A percentile compares a stretch with the other conserved stretches of the same genome.
These are phyloP conservation scores for Heterotilapia buettikoferi DNA, from an alignment of 2,113 vertebrate genomes.

Conservation along the genomic window DNA sequence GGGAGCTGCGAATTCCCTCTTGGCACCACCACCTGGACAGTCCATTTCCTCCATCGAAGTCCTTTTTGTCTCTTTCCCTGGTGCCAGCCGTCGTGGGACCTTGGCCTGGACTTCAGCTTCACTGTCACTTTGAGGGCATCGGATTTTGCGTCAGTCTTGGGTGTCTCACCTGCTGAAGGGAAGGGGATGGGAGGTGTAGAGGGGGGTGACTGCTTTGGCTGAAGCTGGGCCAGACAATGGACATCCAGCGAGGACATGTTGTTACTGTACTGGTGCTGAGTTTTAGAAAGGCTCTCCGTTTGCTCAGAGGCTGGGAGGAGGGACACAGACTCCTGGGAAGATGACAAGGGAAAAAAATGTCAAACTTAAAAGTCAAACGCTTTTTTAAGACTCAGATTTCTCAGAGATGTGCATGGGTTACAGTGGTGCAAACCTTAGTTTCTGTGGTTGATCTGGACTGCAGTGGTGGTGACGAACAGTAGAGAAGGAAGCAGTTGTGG, in stretches of 20 bases:
- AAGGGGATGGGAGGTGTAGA: constrained; percentile 79
- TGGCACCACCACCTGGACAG: constrained; percentile 83
- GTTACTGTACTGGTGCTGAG: constrained; percentile 89
- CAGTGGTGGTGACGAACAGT: constrained; percentile 68
- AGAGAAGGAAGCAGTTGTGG: constrained; percentile 93
- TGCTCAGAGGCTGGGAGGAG: constrained; percentile 68
- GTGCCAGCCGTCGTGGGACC: constrained; percentile 76
- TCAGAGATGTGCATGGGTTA: background rate
- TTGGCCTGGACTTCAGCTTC: constrained; percentile 84
- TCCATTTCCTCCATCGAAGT: constrained; percentile 95
- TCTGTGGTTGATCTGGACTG: constrained; percentile 54
- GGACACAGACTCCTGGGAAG: constrained; percentile 70
- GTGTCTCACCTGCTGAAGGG: constrained; percentile 71
- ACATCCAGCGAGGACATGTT: constrained; percentile 92
- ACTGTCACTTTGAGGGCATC: constrained; percentile 92
- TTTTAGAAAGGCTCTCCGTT: constrained; percentile 76
- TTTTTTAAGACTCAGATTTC: background rate
- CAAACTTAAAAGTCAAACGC: background rate
- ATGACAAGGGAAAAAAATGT: background rate
- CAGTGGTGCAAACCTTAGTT: constrained; percentile 55
- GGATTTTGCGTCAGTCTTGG: constrained; percentile 79
- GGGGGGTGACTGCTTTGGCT: constrained; percentile 80
- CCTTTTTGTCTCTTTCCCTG: constrained; percentile 87
- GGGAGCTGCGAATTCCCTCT: constrained; percentile 81
- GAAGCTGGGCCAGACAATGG: constrained; percentile 87